Percentiles rank a stretch among this genome's conserved stretches.
phyloP scores from a whole-genome alignment of 2,113 vertebrate genomes.

The Zootoca vivipara region DNA sequence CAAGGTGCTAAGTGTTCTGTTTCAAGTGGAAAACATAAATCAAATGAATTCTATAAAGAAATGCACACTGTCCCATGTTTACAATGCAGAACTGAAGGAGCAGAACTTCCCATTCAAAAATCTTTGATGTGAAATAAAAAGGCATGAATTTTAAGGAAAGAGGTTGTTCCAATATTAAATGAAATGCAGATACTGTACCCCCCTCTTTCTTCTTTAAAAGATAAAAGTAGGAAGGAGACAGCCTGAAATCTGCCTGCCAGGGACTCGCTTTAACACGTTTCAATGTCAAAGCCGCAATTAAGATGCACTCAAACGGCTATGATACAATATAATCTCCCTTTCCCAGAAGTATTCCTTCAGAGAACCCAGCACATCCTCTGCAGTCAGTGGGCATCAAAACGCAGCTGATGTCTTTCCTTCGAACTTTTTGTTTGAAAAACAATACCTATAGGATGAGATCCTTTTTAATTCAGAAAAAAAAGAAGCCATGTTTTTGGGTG shows the following conservation, averaged over 20 bases:
- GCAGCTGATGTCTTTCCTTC: constrained; percentile 3
- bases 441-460: constrained; percentile 8
- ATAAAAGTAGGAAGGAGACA: constrained; percentile 54
- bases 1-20: background rate
- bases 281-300: constrained; percentile 54
- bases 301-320: constrained; percentile 42
- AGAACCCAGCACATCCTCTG: constrained; percentile 41
- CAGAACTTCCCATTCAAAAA: background rate
- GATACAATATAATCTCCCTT: background rate
- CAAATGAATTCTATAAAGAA: background rate
- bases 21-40: constrained; percentile 8
- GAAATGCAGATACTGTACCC: constrained; percentile 53
- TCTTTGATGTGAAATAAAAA: constrained; percentile 41
- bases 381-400: constrained; percentile 29
- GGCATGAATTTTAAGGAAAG: constrained; percentile 17
- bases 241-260: constrained; percentile 22
- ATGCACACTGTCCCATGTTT: background rate
- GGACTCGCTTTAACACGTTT: constrained; percentile 70
- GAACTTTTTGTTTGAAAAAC: background rate
- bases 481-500: background rate
- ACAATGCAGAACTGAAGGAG: background rate
- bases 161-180: constrained; percentile 42
- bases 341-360: constrained; percentile 25
- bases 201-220: constrained; percentile 37
- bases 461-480: background rate